These are phyloP conservation scores for Agriotes lineatus DNA, from an alignment of 2,888 invertebrate genomes.

Conservation along the genomic window DNA sequence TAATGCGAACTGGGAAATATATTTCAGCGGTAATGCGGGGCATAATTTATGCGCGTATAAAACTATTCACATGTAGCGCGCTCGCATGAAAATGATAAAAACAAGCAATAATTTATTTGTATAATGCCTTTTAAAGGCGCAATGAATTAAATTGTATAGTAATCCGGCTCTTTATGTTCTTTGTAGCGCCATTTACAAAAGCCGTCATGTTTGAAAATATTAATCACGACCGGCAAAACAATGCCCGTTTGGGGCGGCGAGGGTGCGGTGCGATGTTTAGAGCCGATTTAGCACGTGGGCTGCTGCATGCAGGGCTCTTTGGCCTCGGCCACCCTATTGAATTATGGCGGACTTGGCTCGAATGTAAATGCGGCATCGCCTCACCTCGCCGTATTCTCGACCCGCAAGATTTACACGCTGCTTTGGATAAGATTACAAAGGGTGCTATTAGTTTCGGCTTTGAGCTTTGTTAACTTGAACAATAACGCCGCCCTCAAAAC, in stretches of 20 bases:
- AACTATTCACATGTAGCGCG: constrained; percentile 37
- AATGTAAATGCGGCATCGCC: constrained; percentile 49
- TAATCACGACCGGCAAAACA: constrained; percentile 57
- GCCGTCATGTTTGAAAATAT: constrained; percentile 57
- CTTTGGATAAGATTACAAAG: constrained; percentile 54
- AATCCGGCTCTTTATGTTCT: constrained; percentile 55
- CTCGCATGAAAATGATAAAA: constrained; percentile 46
- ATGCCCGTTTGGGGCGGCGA: constrained; percentile 48
- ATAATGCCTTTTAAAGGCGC: constrained; percentile 55
- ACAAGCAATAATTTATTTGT: constrained; percentile 54
- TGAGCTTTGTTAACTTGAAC: constrained; percentile 29
- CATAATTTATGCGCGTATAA: constrained; percentile 47
- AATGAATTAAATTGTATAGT: constrained; percentile 57
- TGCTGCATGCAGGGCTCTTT: constrained; percentile 40
- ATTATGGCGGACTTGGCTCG: constrained; percentile 52
- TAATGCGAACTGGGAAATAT: constrained; percentile 23
- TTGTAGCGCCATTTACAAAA: constrained; percentile 54
- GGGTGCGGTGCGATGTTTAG: constrained; percentile 47
- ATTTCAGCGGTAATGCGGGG: constrained; percentile 29
- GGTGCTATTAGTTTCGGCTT: constrained; percentile 45
- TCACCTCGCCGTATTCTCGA: constrained; percentile 38
- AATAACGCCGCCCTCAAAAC: constrained; percentile 2
- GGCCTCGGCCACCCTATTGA: constrained; percentile 48
- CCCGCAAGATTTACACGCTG: constrained; percentile 53
- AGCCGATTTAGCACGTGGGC: constrained; percentile 53